These are phyloP conservation scores for Dunckerocampus dactyliophorus DNA, from an alignment of 2,113 vertebrate genomes.

Conservation along the genomic window DNA sequence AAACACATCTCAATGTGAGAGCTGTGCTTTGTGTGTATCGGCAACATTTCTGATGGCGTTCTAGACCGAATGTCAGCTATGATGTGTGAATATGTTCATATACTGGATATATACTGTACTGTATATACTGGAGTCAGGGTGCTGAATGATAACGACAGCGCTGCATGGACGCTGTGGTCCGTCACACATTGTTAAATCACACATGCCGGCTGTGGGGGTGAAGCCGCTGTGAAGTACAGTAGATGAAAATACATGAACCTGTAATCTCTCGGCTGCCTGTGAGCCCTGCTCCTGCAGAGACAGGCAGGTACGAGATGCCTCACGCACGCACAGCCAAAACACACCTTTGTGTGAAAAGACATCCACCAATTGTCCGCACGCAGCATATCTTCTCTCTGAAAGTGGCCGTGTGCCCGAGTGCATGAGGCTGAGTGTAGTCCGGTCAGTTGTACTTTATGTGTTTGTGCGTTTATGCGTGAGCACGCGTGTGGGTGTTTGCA, in stretches of 20 bases:
- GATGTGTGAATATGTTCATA: background rate
- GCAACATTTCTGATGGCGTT: too few relatives aligned
- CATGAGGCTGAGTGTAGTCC: background rate
- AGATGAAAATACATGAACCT: constrained; percentile 8
- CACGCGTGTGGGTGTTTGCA: background rate
- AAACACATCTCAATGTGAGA: background rate
- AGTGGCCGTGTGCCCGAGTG: constrained; percentile 41
- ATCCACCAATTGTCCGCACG: constrained; percentile 19
- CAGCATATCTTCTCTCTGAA: too few relatives aligned
- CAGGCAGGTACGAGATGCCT: constrained; percentile 2
- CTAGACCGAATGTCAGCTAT: background rate
- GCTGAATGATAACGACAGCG: constrained; percentile 9
- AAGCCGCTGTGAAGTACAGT: too few relatives aligned
- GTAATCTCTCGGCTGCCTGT: constrained; percentile 13
- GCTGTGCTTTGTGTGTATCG: background rate
- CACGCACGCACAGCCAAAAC: constrained; percentile 4
- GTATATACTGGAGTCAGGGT: background rate
- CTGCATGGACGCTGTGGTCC: constrained; percentile 1
- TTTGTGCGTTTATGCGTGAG: constrained; percentile 17
- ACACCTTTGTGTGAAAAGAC: constrained; percentile 11
- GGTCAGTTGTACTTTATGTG: background rate
- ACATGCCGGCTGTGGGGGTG: constrained; percentile 6
- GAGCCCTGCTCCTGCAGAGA: constrained; percentile 19
- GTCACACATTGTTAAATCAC: constrained; percentile 24
- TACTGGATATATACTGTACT: too few relatives aligned